Base-by-base conservation (phyloP, 2,113 vertebrate species). In the Grammomys dolichurus region DNA sequence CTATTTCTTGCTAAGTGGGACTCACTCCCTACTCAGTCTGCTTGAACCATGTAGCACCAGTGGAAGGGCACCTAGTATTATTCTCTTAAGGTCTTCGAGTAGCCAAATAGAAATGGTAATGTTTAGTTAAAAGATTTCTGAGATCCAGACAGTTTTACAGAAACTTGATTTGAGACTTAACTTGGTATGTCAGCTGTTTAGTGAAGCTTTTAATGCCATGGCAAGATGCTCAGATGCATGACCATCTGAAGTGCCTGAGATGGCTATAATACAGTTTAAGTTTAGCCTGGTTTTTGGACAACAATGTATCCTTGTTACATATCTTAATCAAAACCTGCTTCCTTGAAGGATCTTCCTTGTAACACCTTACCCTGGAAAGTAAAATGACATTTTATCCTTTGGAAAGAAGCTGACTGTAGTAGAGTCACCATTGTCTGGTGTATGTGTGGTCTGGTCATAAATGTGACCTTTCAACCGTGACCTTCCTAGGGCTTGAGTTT, bases 331-430 rank as follows among this genome's bases (percentile, higher is more conserved):
- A 84, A 89, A 75, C 40, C 22, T 51, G 12, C 54, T 96, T 93
- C 80, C 58, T 87, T 54, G 73, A 93, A 67, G 40, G 51, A 73
- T 67, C n/a, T 81, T 24, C 77, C 46, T 51, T 31, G 48, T 22
- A 63, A 48, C 1, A 46, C 1, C 40, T 24, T 0, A 46, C 20
- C 43, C 58, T 48, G 46, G 19, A 0, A 91, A 72, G 54, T 86
- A 89, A 36, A 91, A 76, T 85, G 51, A 81, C 60, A 22, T 80
- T 87, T 95, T 88, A 43, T 58, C 40, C 56, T 91, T 96, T 73
- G 77, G 73, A 77, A 91, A 91, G 77, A 96, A 90, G 56, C 92
- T 91, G 84, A 73, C 70, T 95, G n/a, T 96, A 89, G 94, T 95
- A 81, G 89, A 96, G 82, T 90, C 78, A 78, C 89, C 94, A 72